phyloP scores from a whole-genome alignment of 2,888 invertebrate genomes.

The Siphonodentalium dalli region DNA sequence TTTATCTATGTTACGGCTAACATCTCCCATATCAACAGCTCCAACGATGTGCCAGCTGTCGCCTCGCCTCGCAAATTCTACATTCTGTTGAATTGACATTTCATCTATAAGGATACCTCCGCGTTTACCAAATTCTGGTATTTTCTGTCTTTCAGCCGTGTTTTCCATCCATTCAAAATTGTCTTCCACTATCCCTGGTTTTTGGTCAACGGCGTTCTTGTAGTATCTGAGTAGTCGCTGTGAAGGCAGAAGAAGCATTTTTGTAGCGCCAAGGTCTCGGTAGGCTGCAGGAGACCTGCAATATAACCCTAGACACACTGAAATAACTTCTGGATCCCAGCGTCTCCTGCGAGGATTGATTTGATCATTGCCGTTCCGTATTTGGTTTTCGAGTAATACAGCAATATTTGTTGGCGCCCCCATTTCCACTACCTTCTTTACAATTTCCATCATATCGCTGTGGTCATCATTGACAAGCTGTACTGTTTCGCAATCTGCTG shows the following conservation, averaged over 20 bases:
- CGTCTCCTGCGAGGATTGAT: neutral
- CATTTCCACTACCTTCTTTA: too few species aligned
- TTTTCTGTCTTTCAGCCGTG: neutral
- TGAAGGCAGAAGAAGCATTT: constrained; percentile 1
- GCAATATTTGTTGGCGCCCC: neutral
- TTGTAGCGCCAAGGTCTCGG: neutral
- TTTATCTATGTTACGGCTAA: neutral
- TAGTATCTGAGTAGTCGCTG: neutral
- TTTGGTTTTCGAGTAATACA: neutral
- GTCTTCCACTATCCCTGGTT: neutral
- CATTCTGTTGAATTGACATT: constrained; percentile 6
- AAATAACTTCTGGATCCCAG: constrained; percentile 14
- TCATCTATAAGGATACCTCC: constrained; percentile 8
- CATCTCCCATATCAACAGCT: constrained; percentile 1
- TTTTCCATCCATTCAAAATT: constrained; percentile 7
- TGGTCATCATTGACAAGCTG: too few species aligned
- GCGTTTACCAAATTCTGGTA: neutral
- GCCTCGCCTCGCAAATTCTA: neutral
- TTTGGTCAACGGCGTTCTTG: constrained; percentile 12
- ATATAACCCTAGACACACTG: constrained; percentile 1
- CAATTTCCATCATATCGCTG: too few species aligned
- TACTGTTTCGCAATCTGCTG: too few species aligned
- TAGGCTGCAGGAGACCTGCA: constrained; percentile 2
- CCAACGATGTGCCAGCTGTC: constrained; percentile 8
- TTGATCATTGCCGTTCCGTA: neutral